These are phyloP conservation scores for Apodemia mormo DNA, from an alignment of 2,888 invertebrate species.

Conservation along the genomic window DNA sequence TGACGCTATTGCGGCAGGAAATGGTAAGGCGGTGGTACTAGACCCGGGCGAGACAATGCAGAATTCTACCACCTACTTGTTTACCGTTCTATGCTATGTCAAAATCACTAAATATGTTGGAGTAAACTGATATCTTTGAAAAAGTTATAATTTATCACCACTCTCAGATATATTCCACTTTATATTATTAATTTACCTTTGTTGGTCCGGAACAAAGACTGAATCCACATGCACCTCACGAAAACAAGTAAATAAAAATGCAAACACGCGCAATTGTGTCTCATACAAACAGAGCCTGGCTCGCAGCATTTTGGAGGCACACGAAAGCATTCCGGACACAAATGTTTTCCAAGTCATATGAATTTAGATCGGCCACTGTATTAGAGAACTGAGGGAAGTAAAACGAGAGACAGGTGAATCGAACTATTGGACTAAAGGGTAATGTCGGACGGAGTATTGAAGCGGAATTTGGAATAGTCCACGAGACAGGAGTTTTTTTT, in stretches of 20 bases:
- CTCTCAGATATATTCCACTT: not conserved
- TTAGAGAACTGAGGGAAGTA: constrained; percentile 58
- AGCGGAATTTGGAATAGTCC: constrained; percentile 41
- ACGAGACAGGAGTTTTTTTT: not conserved
- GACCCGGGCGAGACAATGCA: too few relatives aligned
- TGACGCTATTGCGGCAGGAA: too few relatives aligned
- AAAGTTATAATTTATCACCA: not conserved
- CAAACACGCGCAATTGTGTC: constrained; percentile 78
- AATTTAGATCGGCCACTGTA: constrained; percentile 73
- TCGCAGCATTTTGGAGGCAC: constrained; percentile 45
- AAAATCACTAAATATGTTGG: too few relatives aligned
- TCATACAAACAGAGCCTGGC: constrained; percentile 65
- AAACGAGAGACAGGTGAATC: constrained; percentile 63
- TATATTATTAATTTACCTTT: constrained; percentile 57
- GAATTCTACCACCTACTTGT: too few relatives aligned
- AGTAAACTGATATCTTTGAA: too few relatives aligned
- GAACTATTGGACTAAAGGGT: constrained; percentile 61
- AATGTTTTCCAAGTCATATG: constrained; percentile 75
- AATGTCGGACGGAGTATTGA: constrained; percentile 42
- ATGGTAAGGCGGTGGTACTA: too few relatives aligned
- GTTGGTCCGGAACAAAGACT: constrained; percentile 67
- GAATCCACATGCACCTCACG: constrained; percentile 76
- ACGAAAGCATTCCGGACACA: constrained; percentile 65
- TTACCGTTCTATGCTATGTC: too few relatives aligned
- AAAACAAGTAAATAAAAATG: constrained; percentile 79